These are phyloP conservation scores for Callopanchax toddi DNA, from an alignment of 2,113 vertebrate genomes.

Conservation along the genomic window DNA sequence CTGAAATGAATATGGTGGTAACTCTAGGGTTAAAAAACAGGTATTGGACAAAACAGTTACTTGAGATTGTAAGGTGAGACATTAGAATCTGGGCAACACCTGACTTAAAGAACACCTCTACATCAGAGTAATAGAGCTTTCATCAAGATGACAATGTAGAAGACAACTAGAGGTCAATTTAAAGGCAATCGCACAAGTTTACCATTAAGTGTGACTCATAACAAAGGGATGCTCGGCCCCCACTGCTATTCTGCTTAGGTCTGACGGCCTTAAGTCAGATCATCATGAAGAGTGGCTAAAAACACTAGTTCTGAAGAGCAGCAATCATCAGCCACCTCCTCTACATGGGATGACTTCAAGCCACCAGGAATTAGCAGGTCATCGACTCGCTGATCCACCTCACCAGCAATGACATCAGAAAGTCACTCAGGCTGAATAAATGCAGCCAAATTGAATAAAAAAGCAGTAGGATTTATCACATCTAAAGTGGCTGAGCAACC, in stretches of 20 bases:
- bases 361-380: background rate
- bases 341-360: background rate
- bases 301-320: too few relatives aligned
- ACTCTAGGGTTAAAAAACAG: too few relatives aligned
- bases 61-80: too few relatives aligned
- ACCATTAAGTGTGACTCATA: background rate
- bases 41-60: background rate
- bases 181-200: too few relatives aligned
- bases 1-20: too few relatives aligned
- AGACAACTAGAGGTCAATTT: background rate
- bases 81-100: too few relatives aligned
- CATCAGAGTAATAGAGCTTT: background rate
- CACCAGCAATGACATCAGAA: background rate
- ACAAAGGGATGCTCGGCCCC: background rate
- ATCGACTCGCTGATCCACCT: background rate
- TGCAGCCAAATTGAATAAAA: background rate
- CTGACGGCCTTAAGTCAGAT: background rate
- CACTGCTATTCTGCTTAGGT: background rate
- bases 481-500: slow-evolving; percentile 1
- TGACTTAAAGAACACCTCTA: background rate
- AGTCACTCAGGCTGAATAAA: background rate
- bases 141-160: background rate
- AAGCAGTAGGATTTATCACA: background rate
- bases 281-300: too few relatives aligned
- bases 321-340: background rate